phyloP scores from a whole-genome alignment of 2,797 vertebrate species.

The Crocidura indochinensis region DNA sequence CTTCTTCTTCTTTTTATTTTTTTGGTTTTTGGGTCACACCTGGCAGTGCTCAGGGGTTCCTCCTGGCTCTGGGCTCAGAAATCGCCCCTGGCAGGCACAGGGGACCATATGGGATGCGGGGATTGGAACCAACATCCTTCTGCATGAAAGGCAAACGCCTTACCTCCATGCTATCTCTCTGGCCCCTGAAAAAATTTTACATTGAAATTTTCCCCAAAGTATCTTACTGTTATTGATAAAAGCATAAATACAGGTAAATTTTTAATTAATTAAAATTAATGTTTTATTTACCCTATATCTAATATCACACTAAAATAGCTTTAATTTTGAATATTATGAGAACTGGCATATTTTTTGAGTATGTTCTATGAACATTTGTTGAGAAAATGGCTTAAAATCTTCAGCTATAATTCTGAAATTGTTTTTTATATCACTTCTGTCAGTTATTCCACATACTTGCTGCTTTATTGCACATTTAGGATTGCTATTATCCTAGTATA shows the following conservation, averaged over 20 bases:
- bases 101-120: too few relatives aligned
- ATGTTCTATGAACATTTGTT: not conserved
- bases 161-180: too few relatives aligned
- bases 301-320: not conserved
- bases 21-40: too few relatives aligned
- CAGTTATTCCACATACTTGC: constrained; percentile 12
- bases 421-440: not conserved
- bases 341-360: not conserved
- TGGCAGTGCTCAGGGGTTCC: too few relatives aligned
- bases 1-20: too few relatives aligned
- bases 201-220: constrained; percentile 38
- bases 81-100: too few relatives aligned
- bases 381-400: not conserved
- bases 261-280: too few relatives aligned
- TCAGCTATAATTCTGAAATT: not conserved
- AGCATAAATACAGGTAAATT: too few relatives aligned
- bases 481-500: not conserved
- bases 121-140: too few relatives aligned
- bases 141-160: too few relatives aligned
- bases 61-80: too few relatives aligned
- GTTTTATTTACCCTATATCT: too few relatives aligned
- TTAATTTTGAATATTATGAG: not conserved
- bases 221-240: not conserved
- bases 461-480: not conserved
- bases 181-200: not conserved